Percentiles rank a stretch among this genome's conserved stretches.
Evolutionary conservation across 2,888 invertebrate genomes (phyloP).

Genomic region (Lasioglossum morio): DNA sequence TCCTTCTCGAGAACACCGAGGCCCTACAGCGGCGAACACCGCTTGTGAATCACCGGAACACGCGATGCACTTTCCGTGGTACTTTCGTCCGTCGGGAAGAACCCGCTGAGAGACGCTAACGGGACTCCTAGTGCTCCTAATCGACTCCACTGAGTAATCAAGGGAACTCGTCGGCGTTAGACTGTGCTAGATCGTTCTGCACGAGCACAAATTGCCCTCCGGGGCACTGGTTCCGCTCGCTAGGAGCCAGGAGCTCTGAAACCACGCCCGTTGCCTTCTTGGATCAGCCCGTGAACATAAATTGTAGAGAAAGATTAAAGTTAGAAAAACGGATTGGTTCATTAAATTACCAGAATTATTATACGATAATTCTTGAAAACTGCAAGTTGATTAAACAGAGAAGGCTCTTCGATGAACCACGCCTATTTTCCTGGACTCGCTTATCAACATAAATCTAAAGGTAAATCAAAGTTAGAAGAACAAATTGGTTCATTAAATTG

Average conservation of each 20-base stretch:
- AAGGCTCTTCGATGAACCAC: background rate
- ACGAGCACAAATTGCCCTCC: background rate
- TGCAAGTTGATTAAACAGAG: too few species aligned
- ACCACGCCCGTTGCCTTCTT: background rate
- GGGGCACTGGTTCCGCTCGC: background rate
- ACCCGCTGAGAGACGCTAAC: constrained; percentile 30
- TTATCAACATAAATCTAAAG: background rate
- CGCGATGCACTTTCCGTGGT: constrained; percentile 5
- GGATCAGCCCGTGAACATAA: background rate
- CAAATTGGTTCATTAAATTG: background rate
- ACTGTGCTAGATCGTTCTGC: background rate
- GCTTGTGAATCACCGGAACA: constrained; percentile 60
- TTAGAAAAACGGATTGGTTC: too few species aligned
- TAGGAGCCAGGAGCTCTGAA: background rate
- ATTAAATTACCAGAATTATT: too few species aligned
- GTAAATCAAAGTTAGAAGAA: background rate
- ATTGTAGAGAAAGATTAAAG: background rate
- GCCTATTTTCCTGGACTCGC: background rate
- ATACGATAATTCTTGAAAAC: too few species aligned
- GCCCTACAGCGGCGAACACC: constrained; percentile 8
- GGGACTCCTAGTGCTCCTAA: constrained; percentile 49
- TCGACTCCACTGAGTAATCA: background rate
- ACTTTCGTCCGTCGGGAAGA: constrained; percentile 27
- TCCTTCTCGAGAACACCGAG: constrained; percentile 9
- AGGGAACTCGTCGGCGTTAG: background rate